phyloP scores from a whole-genome alignment of 2,113 vertebrate genomes.

The Mola mola region DNA sequence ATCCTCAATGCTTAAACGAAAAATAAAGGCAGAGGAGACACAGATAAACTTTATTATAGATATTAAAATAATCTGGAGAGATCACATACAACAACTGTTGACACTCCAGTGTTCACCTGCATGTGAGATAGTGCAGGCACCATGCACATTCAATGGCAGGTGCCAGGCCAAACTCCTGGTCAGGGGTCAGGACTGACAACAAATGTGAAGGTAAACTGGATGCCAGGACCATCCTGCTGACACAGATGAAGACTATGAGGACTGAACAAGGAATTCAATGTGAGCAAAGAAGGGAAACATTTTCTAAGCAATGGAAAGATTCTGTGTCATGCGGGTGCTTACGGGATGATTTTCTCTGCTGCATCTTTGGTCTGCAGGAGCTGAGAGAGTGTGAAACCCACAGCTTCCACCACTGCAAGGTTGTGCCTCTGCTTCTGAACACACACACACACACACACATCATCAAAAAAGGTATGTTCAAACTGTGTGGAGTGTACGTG shows the following conservation, averaged over 20 bases:
- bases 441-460: slow-evolving; percentile 25
- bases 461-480: too few relatives aligned
- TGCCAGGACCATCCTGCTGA: slow-evolving; percentile 82
- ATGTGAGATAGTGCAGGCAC: slow-evolving; percentile 93
- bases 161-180: slow-evolving; percentile 82
- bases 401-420: slow-evolving; percentile 89
- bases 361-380: slow-evolving; percentile 91
- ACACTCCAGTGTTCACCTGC: slow-evolving; percentile 82
- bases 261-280: not conserved
- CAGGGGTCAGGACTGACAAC: slow-evolving; percentile 80
- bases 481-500: not conserved
- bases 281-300: not conserved
- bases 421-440: slow-evolving; percentile 85
- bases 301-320: not conserved
- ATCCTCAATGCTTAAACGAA: slow-evolving; percentile 74
- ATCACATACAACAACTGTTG: too few relatives aligned
- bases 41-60: not conserved
- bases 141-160: slow-evolving; percentile 91
- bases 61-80: too few relatives aligned
- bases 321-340: slow-evolving; percentile 58
- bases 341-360: slow-evolving; percentile 86
- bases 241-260: not conserved
- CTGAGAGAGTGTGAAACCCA: slow-evolving; percentile 91
- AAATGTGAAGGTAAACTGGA: slow-evolving; percentile 85
- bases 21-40: slow-evolving; percentile 19